Percentiles rank a stretch among this genome's conserved stretches.
Conservation (phyloP, 2,797 vertebrate species). For the Tachyglossus aculeatus region DNA sequence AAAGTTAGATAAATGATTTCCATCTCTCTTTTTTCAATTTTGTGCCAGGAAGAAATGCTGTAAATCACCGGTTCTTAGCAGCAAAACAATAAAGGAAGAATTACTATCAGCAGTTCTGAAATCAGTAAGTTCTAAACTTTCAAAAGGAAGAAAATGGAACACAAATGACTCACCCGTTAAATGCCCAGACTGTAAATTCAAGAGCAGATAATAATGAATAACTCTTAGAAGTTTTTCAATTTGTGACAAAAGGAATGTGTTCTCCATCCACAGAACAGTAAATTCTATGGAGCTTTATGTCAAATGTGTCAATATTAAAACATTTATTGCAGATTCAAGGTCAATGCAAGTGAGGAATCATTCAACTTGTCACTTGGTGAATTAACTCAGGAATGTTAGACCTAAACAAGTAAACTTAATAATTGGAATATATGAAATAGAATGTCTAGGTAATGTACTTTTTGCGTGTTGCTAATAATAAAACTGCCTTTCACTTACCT, state of each 20-base stretch:
- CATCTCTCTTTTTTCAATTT: neutral
- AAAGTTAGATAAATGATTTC: neutral
- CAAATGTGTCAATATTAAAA: neutral
- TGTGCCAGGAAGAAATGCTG: neutral
- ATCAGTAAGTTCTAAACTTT: neutral
- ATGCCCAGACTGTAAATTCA: neutral
- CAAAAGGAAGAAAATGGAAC: neutral
- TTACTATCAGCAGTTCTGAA: fast-evolving
- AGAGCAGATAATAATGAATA: neutral
- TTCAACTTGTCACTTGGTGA: neutral
- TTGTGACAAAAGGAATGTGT: neutral
- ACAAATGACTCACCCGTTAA: neutral
- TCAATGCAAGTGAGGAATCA: neutral
- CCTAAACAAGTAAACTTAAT: neutral
- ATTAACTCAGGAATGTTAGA: neutral
- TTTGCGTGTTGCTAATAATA: no score
- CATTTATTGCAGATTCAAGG: neutral
- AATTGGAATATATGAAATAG: no score
- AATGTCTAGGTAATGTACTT: no score
- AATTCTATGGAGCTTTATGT: neutral
- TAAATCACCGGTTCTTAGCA: neutral
- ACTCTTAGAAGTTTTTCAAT: neutral
- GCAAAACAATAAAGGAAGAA: neutral
- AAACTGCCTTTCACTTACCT: no score
- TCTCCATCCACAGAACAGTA: neutral